Evolutionary conservation across 1,140 invertebrate genomes (phyloP), one percentile per base, ranked within the genome.

Genomic region (Drosophila sulfurigaster): DNA sequence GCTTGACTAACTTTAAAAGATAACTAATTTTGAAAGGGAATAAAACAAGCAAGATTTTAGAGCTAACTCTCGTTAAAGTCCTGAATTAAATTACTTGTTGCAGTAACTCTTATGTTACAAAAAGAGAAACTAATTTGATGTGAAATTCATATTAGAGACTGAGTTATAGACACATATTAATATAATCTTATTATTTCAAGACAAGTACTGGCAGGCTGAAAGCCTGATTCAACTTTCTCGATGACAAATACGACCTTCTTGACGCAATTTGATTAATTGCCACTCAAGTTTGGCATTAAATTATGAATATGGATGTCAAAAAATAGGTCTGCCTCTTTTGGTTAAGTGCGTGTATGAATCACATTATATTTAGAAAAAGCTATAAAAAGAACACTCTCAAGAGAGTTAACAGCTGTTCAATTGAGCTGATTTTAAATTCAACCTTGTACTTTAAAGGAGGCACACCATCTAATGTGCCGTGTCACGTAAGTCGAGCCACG

Each of bases 401-500:
- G 30, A 38, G 6, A 51, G 8, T 3, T 49, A 62, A 54, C 67
- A 62, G 38, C 51, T 69, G 32, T 49, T 30, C 6, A 10, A 38
- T 25, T 49, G 5, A 11, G 13, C 5, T 10, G 6, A 6, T 7
- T 25, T 38, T 16, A 59, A 52, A 70, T 45, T 46, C 15, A 64
- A 32, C 11, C 28, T 57, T 32, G 46, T 43, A 6, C 49, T 46
- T 71, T 82, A 65, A 62, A 64, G 11, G 7, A 41, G 38, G 2
- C 16, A 28, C 16, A 11, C 4, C 48, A 28, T 13, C 32, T 13
- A 67, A 46, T 76, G 59, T 43, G 48, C 1, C 51, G 46, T 8
- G 62, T 62, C 57, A 82, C 70, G 78, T 79, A 78, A 59, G 66
- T 16, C 45, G 52, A 68, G 51, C 52, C 48, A 58, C 54, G 41